Base-by-base conservation (phyloP, 2,797 vertebrate genomes). In the Chelon auratus region DNA sequence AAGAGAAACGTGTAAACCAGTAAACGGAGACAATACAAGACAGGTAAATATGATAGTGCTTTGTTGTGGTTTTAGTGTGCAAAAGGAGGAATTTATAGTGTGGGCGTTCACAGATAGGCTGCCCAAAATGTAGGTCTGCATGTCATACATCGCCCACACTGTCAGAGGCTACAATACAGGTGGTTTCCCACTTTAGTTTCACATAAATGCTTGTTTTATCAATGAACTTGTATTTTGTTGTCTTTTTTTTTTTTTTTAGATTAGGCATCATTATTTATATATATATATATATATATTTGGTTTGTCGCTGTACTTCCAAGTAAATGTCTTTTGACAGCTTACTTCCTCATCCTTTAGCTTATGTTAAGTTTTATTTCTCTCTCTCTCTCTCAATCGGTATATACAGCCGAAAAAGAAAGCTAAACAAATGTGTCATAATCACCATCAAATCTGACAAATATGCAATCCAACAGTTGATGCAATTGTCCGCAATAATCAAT, bases 111-210 rank as follows among this genome's bases (percentile, higher is more conserved):
- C 91, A 91, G 85, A 92, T 93, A 82, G 68, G 70, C 57, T 62
- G 74, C 79, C 70, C 65, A 68, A 76, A 78, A 85, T 80, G 59
- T 80, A 80, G 78, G 83, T 68, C 72, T 76, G 50, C 48, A 47
- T 74, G 64, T 85, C 72, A 75, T 55, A 55, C 64, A 56, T 63
- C 55, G 62, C 84, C 90, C 78, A 86, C 81, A 60, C 76, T 67
- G 58, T 53, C 42, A 73, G 50, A 77, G 53, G 52, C 60, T 79
- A 80, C 81, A 83, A 67, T 58, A 71, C 64, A 70, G 90, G 90
- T 90, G 86, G 80, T 94, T 94, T 92, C 90, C 92, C 84, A 4
- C 47, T 77, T 67, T 68, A 85, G 65, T 90, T 92, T 93, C 87
- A 90, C 76, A 83, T 36, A 87, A 93, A 91, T 72, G 40, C 20